These are phyloP conservation scores for Apteryx mantelli DNA, from an alignment of 2,113 vertebrate species.

Conservation along the genomic window DNA sequence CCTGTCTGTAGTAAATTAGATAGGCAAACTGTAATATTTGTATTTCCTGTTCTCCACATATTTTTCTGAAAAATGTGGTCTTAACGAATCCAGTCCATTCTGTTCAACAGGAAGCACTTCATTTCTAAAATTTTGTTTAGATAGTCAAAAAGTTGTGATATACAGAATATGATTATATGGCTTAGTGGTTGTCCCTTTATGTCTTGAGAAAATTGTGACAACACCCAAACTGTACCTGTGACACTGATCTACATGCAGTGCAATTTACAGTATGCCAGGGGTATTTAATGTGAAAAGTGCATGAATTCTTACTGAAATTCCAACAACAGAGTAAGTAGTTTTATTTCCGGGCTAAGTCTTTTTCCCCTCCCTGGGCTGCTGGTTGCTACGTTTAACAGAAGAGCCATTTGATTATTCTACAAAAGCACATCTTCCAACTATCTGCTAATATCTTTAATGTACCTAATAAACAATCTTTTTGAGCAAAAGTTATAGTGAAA, in stretches of 20 bases:
- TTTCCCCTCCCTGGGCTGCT: background rate
- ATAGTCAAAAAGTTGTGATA: background rate
- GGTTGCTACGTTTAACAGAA: background rate
- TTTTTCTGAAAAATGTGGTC: background rate
- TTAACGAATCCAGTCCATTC: background rate
- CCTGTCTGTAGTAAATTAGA: background rate
- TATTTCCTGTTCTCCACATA: background rate
- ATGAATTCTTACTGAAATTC: background rate
- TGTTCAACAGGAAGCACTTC: background rate
- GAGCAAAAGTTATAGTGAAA: background rate
- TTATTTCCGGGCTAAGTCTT: background rate
- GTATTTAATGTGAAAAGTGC: background rate
- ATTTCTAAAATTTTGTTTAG: background rate
- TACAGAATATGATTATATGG: fast-evolving
- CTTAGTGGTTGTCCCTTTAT: background rate
- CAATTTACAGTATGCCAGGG: background rate
- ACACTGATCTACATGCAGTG: background rate
- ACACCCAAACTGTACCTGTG: background rate
- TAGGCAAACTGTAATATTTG: background rate
- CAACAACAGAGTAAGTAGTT: background rate
- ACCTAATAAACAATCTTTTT: background rate
- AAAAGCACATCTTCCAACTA: background rate
- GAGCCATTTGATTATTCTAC: background rate
- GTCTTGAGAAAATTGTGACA: background rate
- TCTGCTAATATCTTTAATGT: background rate